Percentiles rank a stretch among this genome's conserved stretches.
These are phyloP conservation scores for Ennomos erosarius DNA, from an alignment of 2,888 invertebrate species.

Conservation along the genomic window DNA sequence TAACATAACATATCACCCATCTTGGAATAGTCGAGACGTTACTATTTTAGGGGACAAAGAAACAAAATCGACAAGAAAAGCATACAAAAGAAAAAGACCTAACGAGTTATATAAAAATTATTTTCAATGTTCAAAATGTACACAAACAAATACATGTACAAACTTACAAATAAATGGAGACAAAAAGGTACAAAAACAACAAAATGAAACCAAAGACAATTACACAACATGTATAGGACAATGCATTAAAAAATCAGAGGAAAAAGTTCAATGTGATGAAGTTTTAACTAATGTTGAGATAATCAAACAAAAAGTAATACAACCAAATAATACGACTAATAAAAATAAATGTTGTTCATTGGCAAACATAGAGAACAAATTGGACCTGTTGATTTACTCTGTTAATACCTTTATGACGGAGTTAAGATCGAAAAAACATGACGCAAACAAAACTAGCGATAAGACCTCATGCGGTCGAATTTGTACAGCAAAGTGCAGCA, in stretches of 20 bases:
- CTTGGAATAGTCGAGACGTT: constrained; percentile 32
- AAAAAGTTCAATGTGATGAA: neutral
- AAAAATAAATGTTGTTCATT: constrained; percentile 46
- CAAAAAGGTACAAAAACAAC: neutral
- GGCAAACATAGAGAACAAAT: constrained; percentile 58
- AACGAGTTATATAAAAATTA: no score
- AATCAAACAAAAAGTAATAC: constrained; percentile 43
- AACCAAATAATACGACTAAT: constrained; percentile 10
- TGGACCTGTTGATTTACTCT: constrained; percentile 59
- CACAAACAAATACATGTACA: no score
- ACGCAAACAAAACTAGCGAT: neutral
- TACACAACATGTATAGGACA: neutral
- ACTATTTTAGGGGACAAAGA: constrained; percentile 39
- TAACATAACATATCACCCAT: constrained; percentile 16
- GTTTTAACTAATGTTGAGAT: constrained; percentile 39
- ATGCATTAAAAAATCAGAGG: neutral
- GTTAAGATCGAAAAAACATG: constrained; percentile 46
- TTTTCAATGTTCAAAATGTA: no score
- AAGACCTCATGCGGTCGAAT: no score
- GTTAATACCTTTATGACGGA: constrained; percentile 60
- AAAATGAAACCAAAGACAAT: neutral
- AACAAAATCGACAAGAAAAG: neutral
- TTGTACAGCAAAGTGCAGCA: neutral
- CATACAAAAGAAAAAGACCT: neutral
- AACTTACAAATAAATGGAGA: neutral